phyloP scores from a whole-genome alignment of 2,113 vertebrate genomes.

The Chelonoidis abingdonii region DNA sequence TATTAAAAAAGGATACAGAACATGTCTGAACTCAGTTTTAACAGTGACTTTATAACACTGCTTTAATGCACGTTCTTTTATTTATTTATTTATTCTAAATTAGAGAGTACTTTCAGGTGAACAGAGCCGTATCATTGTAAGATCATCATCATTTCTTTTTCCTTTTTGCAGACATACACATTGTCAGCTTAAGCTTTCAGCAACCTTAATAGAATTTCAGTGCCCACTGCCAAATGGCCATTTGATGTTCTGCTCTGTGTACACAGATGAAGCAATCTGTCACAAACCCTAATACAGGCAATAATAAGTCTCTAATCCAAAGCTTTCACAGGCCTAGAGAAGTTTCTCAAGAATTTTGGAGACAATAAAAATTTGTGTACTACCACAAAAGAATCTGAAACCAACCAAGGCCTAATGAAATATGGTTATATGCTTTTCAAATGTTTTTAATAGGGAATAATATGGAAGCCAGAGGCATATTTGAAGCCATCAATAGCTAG shows the following conservation, averaged over 20 bases:
- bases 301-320: constrained; percentile 62
- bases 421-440: constrained; percentile 43
- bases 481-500: constrained; percentile 40
- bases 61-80: not conserved
- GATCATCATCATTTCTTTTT: constrained; percentile 40
- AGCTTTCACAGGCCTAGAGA: constrained; percentile 65
- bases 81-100: not conserved
- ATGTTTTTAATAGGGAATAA: constrained; percentile 56
- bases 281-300: constrained; percentile 72
- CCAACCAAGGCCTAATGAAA: constrained; percentile 45
- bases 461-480: constrained; percentile 21
- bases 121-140: constrained; percentile 45
- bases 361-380: constrained; percentile 54
- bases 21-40: not conserved
- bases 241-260: constrained; percentile 75
- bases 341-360: constrained; percentile 75
- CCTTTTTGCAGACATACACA: constrained; percentile 55
- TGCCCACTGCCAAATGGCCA: constrained; percentile 75
- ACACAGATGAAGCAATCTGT: constrained; percentile 75
- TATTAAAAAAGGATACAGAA: not conserved
- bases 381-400: constrained; percentile 61
- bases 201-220: constrained; percentile 77
- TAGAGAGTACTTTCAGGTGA: constrained; percentile 59
- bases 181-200: constrained; percentile 64
- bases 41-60: constrained; percentile 3